phyloP scores from a whole-genome alignment of 37 sponge, comb jelly and placozoan genomes.

The Diacarnus erythraeanus region DNA sequence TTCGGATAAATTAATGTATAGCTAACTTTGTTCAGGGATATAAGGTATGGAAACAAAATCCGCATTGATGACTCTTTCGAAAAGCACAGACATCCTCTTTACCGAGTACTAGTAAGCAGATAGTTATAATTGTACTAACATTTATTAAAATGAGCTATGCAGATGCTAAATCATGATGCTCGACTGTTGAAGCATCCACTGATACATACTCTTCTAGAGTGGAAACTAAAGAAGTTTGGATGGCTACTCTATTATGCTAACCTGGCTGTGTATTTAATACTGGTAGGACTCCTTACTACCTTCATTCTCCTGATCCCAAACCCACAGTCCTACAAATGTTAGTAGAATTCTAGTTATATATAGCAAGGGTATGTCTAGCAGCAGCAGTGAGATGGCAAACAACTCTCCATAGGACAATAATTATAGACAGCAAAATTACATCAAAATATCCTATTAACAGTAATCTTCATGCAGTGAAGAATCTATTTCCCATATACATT shows the following conservation, averaged over 20 bases:
- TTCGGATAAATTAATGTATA: too few relatives aligned
- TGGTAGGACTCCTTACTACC: constrained; percentile 62
- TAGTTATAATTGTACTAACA: not conserved
- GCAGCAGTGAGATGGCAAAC: too few relatives aligned
- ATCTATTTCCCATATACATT: too few relatives aligned
- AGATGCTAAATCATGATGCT: constrained; percentile 15
- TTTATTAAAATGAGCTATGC: too few relatives aligned
- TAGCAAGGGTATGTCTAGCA: too few relatives aligned
- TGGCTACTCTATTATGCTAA: constrained; percentile 73
- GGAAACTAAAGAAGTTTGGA: constrained; percentile 73
- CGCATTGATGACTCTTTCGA: constrained; percentile 7
- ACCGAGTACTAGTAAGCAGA: not conserved
- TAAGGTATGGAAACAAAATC: too few relatives aligned
- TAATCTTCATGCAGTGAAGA: too few relatives aligned
- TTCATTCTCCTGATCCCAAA: constrained; percentile 62
- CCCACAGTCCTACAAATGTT: constrained; percentile 37
- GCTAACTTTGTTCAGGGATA: too few relatives aligned
- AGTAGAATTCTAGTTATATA: too few relatives aligned
- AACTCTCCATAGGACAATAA: too few relatives aligned
- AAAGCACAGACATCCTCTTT: not conserved
- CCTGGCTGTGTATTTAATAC: constrained; percentile 68
- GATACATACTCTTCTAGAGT: constrained; percentile 62
- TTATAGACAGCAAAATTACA: too few relatives aligned
- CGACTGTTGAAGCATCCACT: constrained; percentile 80
- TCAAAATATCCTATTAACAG: too few relatives aligned